These are phyloP conservation scores for Blastomussa wellsi DNA, from an alignment of 92 coral and sea anemone genomes.

Conservation along the genomic window DNA sequence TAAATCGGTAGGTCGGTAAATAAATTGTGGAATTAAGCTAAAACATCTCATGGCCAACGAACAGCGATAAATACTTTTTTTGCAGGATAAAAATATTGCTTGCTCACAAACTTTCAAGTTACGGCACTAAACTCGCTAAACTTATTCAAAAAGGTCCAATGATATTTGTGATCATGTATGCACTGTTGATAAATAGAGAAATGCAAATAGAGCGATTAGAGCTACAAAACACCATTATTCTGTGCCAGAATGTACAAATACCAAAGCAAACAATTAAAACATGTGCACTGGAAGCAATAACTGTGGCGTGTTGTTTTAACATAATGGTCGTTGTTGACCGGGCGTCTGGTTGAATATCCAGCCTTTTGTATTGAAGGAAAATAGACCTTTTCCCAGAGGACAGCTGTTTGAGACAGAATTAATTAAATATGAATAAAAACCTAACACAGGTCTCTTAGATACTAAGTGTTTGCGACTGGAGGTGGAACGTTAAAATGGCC, in stretches of 20 bases:
- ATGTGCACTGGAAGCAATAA: background rate
- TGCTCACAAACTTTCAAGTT: background rate
- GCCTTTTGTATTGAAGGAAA: background rate
- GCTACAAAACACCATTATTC: background rate
- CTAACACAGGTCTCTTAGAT: constrained; percentile 25
- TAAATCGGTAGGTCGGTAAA: background rate
- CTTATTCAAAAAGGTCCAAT: background rate
- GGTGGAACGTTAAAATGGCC: constrained; percentile 22
- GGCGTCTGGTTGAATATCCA: background rate
- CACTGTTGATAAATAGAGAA: background rate
- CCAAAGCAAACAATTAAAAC: background rate
- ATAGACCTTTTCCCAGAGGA: constrained; percentile 31
- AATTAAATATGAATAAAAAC: constrained; percentile 41
- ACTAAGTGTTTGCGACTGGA: constrained; percentile 34
- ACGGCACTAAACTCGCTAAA: background rate
- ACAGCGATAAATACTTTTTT: background rate
- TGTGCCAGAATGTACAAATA: background rate
- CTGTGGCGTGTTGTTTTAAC: background rate
- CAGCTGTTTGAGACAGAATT: constrained; percentile 41
- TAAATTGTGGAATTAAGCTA: background rate
- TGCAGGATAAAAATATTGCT: background rate
- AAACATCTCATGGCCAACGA: background rate
- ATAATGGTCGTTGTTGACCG: constrained; percentile 11
- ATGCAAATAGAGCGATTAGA: background rate
- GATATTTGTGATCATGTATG: background rate